Conservation (phyloP, 53 echinoderm and acorn worm genomes). For the Echinometra lucunter region DNA sequence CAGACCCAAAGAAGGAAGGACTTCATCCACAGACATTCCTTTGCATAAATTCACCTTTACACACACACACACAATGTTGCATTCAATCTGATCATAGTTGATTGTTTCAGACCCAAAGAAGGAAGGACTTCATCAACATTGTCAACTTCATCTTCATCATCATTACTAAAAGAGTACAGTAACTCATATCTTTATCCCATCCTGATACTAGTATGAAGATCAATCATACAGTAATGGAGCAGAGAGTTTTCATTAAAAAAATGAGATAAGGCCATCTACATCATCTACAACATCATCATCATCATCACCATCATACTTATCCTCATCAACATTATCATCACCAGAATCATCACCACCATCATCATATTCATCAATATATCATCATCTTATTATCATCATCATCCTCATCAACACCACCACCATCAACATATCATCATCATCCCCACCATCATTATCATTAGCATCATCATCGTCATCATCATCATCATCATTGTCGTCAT, state of each 20-base stretch:
- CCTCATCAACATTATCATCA: background rate
- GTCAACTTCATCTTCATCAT: background rate
- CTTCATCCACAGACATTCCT: too few relatives aligned
- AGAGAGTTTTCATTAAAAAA: too few relatives aligned
- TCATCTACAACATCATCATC: background rate
- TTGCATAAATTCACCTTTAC: too few relatives aligned
- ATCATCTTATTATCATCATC: background rate
- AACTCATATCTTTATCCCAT: too few relatives aligned
- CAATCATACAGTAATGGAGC: too few relatives aligned
- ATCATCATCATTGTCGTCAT: background rate
- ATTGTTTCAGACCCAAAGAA: too few relatives aligned
- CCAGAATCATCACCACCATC: background rate
- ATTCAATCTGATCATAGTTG: too few relatives aligned
- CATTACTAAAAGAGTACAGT: too few relatives aligned
- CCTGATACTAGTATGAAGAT: too few relatives aligned
- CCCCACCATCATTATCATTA: background rate
- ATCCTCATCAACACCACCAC: background rate
- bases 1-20: too few relatives aligned
- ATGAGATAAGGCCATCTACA: background rate
- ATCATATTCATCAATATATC: conserved; percentile 33
- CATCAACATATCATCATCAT: background rate
- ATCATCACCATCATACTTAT: background rate
- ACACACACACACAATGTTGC: too few relatives aligned
- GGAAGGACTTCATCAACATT: background rate
- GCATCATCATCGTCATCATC: background rate